Conservation (phyloP, 2,888 invertebrate species). For the Shargacucullia verbasci region DNA sequence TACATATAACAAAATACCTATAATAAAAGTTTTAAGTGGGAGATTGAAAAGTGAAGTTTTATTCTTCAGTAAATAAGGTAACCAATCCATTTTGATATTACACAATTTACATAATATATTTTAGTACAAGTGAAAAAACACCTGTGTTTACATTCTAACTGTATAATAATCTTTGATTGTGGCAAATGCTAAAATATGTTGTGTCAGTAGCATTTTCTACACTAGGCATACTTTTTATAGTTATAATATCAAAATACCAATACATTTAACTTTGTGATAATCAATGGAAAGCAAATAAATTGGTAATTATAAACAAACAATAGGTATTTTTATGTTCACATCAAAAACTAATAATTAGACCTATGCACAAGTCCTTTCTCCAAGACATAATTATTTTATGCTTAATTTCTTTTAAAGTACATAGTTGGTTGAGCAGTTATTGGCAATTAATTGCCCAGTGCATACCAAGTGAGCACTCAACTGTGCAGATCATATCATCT, state of each 20-base stretch:
- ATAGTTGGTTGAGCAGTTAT: constrained; percentile 31
- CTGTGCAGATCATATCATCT: constrained; percentile 57
- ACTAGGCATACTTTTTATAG: constrained; percentile 38
- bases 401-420: constrained; percentile 26
- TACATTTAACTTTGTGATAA: constrained; percentile 31
- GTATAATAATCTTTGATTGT: constrained; percentile 12
- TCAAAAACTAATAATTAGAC: neutral
- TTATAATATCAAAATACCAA: constrained; percentile 18
- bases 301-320: constrained; percentile 23
- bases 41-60: constrained; percentile 88
- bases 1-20: constrained; percentile 91
- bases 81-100: constrained; percentile 64
- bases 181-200: constrained; percentile 24
- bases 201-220: constrained; percentile 35
- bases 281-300: constrained; percentile 45
- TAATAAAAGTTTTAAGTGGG: constrained; percentile 90
- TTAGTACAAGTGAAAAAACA: constrained; percentile 44
- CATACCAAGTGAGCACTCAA: constrained; percentile 60
- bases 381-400: constrained; percentile 12
- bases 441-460: constrained; percentile 33
- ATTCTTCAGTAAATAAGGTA: constrained; percentile 83
- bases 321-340: constrained; percentile 19
- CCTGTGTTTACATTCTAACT: constrained; percentile 32
- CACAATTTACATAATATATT: constrained; percentile 47
- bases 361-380: constrained; percentile 30